phyloP scores from a whole-genome alignment of 2,888 invertebrate genomes.

The Stenodema calcarata region DNA sequence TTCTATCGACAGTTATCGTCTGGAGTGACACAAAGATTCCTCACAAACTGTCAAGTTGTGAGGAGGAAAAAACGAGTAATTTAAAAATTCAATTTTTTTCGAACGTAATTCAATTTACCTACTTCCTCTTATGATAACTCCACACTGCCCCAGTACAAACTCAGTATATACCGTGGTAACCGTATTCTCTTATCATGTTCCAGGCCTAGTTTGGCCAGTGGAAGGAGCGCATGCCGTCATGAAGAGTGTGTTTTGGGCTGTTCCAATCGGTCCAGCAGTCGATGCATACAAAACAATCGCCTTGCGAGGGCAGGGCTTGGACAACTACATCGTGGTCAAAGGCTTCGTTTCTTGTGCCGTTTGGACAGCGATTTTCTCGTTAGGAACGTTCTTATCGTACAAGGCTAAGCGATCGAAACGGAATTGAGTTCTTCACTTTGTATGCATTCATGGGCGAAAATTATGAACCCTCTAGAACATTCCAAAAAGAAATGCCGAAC shows the following conservation, averaged over 20 bases:
- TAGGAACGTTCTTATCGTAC: constrained; percentile 41
- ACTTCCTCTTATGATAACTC: too few relatives aligned
- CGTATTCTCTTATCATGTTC: not conserved
- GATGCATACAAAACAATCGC: constrained; percentile 54
- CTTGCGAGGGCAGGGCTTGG: constrained; percentile 51
- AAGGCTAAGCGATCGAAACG: constrained; percentile 40
- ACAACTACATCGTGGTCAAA: constrained; percentile 50
- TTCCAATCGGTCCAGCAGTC: constrained; percentile 54
- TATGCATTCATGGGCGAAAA: too few relatives aligned
- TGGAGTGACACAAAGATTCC: too few relatives aligned
- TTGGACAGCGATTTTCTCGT: constrained; percentile 50
- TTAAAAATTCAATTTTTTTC: too few relatives aligned
- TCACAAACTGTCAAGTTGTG: too few relatives aligned
- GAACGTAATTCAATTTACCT: too few relatives aligned
- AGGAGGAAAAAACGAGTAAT: too few relatives aligned
- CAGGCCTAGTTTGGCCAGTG: constrained; percentile 56
- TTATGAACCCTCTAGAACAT: too few relatives aligned
- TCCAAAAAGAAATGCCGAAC: too few relatives aligned
- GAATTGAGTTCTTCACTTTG: not conserved
- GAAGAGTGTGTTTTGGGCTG: constrained; percentile 45
- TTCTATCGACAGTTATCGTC: too few relatives aligned
- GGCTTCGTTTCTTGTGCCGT: constrained; percentile 51
- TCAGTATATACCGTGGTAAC: not conserved
- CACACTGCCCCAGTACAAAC: not conserved
- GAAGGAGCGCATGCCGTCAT: constrained; percentile 55